A percentile compares a stretch with the other conserved stretches of the same genome.
phyloP scores from a whole-genome alignment of 2,888 invertebrate species.

The Aphodius granarius region DNA sequence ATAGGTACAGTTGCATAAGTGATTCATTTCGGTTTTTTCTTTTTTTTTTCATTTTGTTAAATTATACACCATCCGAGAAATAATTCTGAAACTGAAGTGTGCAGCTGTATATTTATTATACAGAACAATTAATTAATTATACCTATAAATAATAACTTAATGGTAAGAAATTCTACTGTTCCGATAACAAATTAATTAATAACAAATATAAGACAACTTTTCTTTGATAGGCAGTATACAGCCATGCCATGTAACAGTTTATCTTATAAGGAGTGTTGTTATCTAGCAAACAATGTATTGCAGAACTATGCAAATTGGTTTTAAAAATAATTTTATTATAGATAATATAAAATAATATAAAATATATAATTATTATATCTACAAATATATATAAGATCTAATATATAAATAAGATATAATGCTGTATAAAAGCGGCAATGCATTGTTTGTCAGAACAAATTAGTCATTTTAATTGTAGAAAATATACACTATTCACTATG shows the following conservation, averaged over 20 bases:
- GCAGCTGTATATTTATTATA: conserved; percentile 53
- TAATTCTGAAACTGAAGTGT: conserved; percentile 36
- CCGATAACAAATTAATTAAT: conserved; percentile 46
- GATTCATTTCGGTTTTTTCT: background rate
- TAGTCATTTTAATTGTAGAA: background rate
- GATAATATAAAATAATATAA: conserved; percentile 47
- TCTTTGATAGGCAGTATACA: conserved; percentile 35
- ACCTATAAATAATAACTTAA: conserved; percentile 51
- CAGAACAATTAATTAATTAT: conserved; percentile 49
- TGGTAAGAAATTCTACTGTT: conserved; percentile 47
- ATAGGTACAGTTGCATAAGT: background rate
- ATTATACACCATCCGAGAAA: background rate
- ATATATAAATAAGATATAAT: conserved; percentile 41
- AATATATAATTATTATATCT: conserved; percentile 40
- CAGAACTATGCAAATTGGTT: conserved; percentile 13
- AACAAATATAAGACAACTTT: conserved; percentile 43
- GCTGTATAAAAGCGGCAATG: conserved; percentile 19
- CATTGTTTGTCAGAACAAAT: conserved; percentile 28
- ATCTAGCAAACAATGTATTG: conserved; percentile 44
- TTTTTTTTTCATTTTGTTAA: background rate
- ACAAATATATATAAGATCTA: conserved; percentile 45
- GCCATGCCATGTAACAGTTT: conserved; percentile 33
- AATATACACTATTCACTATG: background rate
- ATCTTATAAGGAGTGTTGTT: conserved; percentile 28
- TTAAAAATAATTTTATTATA: conserved; percentile 25